phyloP scores from a whole-genome alignment of 2,888 invertebrate genomes.

The Leptopilina drosophilae region DNA sequence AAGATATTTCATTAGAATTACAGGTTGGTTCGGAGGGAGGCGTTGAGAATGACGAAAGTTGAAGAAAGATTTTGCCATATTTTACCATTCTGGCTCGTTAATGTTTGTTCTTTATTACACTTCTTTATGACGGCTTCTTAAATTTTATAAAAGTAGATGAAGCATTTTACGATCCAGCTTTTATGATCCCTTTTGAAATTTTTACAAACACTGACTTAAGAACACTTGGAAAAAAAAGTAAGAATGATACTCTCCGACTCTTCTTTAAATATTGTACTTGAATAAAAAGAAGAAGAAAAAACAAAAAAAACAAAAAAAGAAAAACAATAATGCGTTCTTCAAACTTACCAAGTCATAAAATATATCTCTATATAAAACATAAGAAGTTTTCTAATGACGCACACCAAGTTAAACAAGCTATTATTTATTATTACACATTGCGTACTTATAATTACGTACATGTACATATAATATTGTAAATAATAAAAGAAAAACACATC shows the following conservation, averaged over 20 bases:
- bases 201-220: conserved; percentile 6
- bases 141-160: conserved; percentile 18
- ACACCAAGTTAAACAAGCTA: conserved; percentile 30
- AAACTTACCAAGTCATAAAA: conserved; percentile 33
- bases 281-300: too few species aligned
- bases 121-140: conserved; percentile 34
- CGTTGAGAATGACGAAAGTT: conserved; percentile 2
- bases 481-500: too few species aligned
- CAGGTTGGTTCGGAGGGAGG: background rate
- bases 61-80: conserved; percentile 8
- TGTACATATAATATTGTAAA: too few species aligned
- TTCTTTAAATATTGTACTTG: conserved; percentile 26
- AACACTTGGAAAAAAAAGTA: conserved; percentile 22
- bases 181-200: conserved; percentile 25
- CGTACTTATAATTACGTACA: too few species aligned
- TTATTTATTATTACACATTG: conserved; percentile 35
- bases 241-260: conserved; percentile 12
- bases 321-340: conserved; percentile 24
- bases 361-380: background rate
- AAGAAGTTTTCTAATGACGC: conserved; percentile 33
- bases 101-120: conserved; percentile 16
- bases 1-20: conserved; percentile 12
- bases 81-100: conserved; percentile 20
- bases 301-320: too few species aligned
- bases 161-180: conserved; percentile 10